Evolutionary conservation across 2,888 invertebrate genomes (phyloP).

Genomic region (Rhagonycha fulva): DNA sequence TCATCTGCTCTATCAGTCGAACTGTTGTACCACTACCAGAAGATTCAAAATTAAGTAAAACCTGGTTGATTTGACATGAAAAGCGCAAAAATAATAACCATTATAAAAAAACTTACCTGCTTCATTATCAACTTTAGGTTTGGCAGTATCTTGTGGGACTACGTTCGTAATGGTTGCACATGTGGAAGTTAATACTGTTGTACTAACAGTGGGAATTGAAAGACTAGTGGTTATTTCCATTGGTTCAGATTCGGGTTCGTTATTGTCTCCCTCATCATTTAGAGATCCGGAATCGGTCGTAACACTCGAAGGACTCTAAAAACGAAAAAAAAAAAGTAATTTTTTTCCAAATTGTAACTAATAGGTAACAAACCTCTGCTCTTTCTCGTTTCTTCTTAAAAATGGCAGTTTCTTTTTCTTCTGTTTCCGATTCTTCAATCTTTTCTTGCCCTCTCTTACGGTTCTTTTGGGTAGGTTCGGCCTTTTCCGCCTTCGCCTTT

Average conservation of each 20-base stretch:
- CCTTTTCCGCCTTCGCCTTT: conserved; percentile 54
- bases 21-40: not conserved
- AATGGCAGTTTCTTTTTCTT: conserved; percentile 57
- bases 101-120: not conserved
- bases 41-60: not conserved
- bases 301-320: conserved; percentile 80
- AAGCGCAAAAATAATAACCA: not conserved
- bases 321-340: conserved; percentile 41
- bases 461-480: conserved; percentile 61
- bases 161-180: conserved; percentile 9
- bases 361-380: conserved; percentile 42
- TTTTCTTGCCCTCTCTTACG: conserved; percentile 59
- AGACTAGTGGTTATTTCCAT: conserved; percentile 50
- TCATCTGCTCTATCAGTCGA: no score
- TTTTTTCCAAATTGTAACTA: not conserved
- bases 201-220: conserved; percentile 34
- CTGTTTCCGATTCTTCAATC: conserved; percentile 51
- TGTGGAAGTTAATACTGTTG: conserved; percentile 11
- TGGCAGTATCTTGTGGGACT: conserved; percentile 16
- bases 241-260: conserved; percentile 52
- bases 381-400: conserved; percentile 58
- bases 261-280: conserved; percentile 65
- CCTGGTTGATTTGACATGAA: not conserved
- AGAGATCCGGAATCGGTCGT: conserved; percentile 86
- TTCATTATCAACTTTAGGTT: conserved; percentile 17